Evolutionary conservation across 92 coral and sea anemone species (phyloP).

Genomic region (Paramuricea clavata): DNA sequence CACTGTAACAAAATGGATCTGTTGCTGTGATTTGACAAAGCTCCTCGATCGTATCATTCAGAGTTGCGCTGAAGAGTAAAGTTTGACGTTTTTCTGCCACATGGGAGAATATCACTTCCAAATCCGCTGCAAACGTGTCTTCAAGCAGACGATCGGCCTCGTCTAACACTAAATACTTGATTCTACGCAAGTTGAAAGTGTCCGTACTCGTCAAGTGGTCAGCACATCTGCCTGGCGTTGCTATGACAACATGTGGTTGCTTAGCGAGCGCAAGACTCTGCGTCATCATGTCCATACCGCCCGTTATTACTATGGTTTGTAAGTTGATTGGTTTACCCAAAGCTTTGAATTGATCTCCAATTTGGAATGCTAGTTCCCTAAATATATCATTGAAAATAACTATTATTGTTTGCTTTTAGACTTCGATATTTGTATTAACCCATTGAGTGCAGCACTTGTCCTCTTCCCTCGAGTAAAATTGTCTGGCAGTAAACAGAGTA

Average conservation of each 20-base stretch:
- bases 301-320: conserved; percentile 83
- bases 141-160: conserved; percentile 96
- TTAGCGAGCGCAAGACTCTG: conserved; percentile 85
- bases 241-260: conserved; percentile 98
- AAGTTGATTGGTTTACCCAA: conserved; percentile 93
- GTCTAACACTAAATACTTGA: conserved; percentile 89
- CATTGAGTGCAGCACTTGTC: too few relatives aligned
- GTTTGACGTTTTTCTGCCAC: conserved; percentile 92
- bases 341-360: conserved; percentile 91
- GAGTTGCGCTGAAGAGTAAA: conserved; percentile 92
- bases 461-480: too few relatives aligned
- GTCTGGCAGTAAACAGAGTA: too few relatives aligned
- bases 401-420: not conserved
- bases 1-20: conserved; percentile 90
- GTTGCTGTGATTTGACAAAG: conserved; percentile 77
- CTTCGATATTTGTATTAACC: too few relatives aligned
- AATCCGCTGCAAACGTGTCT: conserved; percentile 92
- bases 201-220: conserved; percentile 98
- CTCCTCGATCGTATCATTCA: conserved; percentile 90
- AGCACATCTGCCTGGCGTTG: conserved; percentile 98
- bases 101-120: conserved; percentile 82
- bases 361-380: conserved; percentile 95
- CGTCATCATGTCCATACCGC: conserved; percentile 98
- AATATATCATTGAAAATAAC: not conserved
- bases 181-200: conserved; percentile 76